Conservation (phyloP, 2,113 vertebrate species). For the Triplophysa tibetana region DNA sequence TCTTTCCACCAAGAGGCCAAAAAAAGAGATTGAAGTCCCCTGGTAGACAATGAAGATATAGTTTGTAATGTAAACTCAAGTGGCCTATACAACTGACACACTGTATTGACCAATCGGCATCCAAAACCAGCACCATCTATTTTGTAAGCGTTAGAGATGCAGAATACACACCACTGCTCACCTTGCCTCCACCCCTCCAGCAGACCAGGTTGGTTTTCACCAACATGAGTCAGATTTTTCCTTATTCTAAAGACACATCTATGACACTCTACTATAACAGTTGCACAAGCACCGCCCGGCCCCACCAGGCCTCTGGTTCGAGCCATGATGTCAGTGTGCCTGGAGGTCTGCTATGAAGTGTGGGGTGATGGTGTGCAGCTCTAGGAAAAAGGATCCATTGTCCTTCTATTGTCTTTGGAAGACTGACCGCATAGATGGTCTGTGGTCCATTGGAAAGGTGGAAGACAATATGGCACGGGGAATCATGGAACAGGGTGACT, state of each 20-base stretch:
- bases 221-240: constrained; percentile 35
- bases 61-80: no score
- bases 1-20: no score
- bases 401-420: constrained; percentile 44
- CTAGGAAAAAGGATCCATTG: constrained; percentile 65
- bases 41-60: no score
- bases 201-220: neutral
- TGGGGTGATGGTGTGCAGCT: constrained; percentile 16
- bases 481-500: constrained; percentile 51
- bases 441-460: constrained; percentile 37
- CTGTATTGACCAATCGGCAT: no score
- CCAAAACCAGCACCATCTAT: no score
- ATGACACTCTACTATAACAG: constrained; percentile 24
- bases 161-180: no score
- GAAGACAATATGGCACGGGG: constrained; percentile 10
- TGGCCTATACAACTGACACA: no score
- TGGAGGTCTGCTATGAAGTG: constrained; percentile 33
- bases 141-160: no score
- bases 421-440: constrained; percentile 46
- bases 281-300: neutral
- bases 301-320: constrained; percentile 52
- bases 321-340: constrained; percentile 58
- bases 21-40: no score
- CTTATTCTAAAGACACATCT: neutral
- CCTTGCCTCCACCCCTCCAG: neutral